Evolutionary conservation across 2,888 invertebrate species (phyloP), one percentile per base, ranked within the genome.

Genomic region (Scaptomyza caliginosa): DNA sequence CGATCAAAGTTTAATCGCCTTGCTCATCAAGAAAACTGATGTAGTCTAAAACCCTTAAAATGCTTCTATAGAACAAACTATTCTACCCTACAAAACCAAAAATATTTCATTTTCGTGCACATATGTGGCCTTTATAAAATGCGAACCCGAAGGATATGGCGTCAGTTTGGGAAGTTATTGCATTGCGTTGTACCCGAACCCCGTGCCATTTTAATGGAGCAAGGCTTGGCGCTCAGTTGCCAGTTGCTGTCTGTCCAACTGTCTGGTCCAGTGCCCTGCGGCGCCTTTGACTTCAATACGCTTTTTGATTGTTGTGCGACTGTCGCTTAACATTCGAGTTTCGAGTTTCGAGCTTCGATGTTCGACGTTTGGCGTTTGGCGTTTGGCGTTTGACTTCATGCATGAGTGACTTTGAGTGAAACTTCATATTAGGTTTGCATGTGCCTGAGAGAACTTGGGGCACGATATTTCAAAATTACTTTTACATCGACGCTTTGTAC

Each of bases 161-260:
- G 86, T 79, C 86, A 73, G 72, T 75, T 76, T 85, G 80, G 77
- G 59, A 81, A 83, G 77, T 81, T 81, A 86, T 80, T 86, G 80
- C 86, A 49, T 66, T 66, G 77, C 70, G 73, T 51, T 43, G 65
- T 67, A 40, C 57, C 52, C 66, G 23, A 36, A 32, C 51, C 32
- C 17, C 55, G 8, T 36, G 21, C 49, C 19, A 55, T 21, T n/a
- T n/a, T 34, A 51, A 57, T 55, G 50, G 30, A 49, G 28, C 46
- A 68, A 36, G 51, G 49, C 38, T 62, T 51, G 60, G 48, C 21
- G 45, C 66, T 52, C 62, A 59, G 64, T 71, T 54, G 39, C 54
- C 50, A 55, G 26, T 50, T 51, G 34, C 51, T 38, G 50, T 2
- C n/a, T 58, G 32, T 0, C 50, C 48, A 38, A 4, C 58, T 46